Evolutionary conservation across 2,888 invertebrate species (phyloP).

Genomic region (Cinara cedri): DNA sequence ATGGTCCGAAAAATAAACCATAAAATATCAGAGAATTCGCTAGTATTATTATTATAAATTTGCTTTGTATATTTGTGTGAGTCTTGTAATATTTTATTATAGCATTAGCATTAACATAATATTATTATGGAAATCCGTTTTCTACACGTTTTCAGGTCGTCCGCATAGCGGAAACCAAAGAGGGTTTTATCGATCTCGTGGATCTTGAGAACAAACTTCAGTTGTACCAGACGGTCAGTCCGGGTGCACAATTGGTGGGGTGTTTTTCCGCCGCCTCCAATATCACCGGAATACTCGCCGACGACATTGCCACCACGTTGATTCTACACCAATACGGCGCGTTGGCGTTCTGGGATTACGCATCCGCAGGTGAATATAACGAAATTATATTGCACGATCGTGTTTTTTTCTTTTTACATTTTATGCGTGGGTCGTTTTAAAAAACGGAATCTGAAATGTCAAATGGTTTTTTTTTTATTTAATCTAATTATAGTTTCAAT

Average conservation of each 20-base stretch:
- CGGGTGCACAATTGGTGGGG: conserved; percentile 76
- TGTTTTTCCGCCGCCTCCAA: conserved; percentile 87
- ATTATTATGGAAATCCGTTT: too few relatives aligned
- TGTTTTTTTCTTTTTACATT: too few relatives aligned
- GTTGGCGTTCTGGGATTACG: conserved; percentile 88
- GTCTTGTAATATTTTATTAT: too few relatives aligned
- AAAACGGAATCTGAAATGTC: too few relatives aligned
- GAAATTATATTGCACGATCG: background rate
- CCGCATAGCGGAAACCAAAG: conserved; percentile 77
- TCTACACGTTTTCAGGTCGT: conserved; percentile 71
- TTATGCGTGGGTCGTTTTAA: too few relatives aligned
- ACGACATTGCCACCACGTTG: conserved; percentile 81
- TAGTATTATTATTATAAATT: too few relatives aligned
- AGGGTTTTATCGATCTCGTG: conserved; percentile 79
- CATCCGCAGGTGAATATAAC: conserved; percentile 70
- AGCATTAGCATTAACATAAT: too few relatives aligned
- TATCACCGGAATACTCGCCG: conserved; percentile 84
- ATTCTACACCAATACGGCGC: conserved; percentile 83
- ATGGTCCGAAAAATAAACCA: too few relatives aligned
- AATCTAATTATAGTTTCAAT: too few relatives aligned
- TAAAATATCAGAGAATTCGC: too few relatives aligned
- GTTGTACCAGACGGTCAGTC: conserved; percentile 66
- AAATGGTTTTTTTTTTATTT: too few relatives aligned
- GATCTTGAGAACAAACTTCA: conserved; percentile 69
- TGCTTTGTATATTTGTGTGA: too few relatives aligned